These are phyloP conservation scores for Papilio gigon DNA, from an alignment of 2,888 invertebrate species.

Conservation along the genomic window DNA sequence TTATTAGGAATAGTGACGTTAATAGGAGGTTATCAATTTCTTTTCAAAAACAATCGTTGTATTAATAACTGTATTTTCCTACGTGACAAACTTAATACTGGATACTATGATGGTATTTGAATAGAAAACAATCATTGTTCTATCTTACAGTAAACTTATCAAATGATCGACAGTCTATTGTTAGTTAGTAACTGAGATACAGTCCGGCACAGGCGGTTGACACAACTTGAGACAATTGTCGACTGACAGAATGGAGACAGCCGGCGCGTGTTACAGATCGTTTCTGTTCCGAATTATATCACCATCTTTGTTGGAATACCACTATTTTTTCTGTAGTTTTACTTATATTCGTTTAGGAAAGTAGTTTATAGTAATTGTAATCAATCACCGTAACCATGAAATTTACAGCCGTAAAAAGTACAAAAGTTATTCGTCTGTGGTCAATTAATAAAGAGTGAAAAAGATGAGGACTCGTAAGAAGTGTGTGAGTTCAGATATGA, in stretches of 20 bases:
- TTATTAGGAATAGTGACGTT: no score
- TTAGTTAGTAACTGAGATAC: constrained; percentile 10
- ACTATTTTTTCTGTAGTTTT: neutral
- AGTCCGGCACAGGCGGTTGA: neutral
- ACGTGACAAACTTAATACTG: neutral
- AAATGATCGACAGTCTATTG: constrained; percentile 21
- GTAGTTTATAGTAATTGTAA: no score
- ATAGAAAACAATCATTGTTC: neutral
- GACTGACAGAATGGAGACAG: constrained; percentile 47
- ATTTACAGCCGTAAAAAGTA: no score
- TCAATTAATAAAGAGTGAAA: no score
- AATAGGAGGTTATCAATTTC: no score
- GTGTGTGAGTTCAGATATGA: no score
- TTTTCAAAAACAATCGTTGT: no score
- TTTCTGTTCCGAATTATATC: constrained; percentile 37
- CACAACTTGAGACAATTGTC: constrained; percentile 30
- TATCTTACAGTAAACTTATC: neutral
- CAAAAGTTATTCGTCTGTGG: no score
- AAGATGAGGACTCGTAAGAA: no score
- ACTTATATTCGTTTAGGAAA: no score
- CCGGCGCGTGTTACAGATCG: constrained; percentile 47
- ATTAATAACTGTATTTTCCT: no score
- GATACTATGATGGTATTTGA: neutral
- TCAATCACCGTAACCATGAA: no score
- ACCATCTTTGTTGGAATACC: constrained; percentile 18